A percentile compares a stretch with the other conserved stretches of the same genome.
phyloP scores from a whole-genome alignment of 2,888 invertebrate genomes.

The Hirtodrosophila confusa region DNA sequence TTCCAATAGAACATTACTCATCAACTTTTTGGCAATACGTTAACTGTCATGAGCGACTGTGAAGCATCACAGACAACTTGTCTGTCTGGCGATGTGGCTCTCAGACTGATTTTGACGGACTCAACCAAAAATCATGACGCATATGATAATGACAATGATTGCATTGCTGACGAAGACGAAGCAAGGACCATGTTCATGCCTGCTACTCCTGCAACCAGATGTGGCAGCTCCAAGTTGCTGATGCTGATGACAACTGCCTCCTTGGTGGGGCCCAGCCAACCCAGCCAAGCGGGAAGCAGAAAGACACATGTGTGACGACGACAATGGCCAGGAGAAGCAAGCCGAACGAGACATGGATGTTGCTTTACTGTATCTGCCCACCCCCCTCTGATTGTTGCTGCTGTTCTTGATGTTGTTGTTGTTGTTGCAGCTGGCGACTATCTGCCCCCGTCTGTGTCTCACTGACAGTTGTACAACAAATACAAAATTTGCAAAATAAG shows the following conservation, averaged over 20 bases:
- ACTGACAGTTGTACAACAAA: conserved; percentile 78
- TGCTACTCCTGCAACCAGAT: conserved; percentile 25
- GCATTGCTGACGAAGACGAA: conserved; percentile 44
- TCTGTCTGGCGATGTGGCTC: conserved; percentile 19
- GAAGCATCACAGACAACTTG: conserved; percentile 24
- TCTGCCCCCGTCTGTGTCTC: conserved; percentile 47
- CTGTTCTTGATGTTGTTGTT: no score
- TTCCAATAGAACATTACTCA: background rate
- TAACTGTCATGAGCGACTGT: conserved; percentile 56
- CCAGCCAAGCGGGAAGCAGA: conserved; percentile 53
- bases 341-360: conserved; percentile 60
- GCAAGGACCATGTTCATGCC: conserved; percentile 19
- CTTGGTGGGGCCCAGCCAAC: conserved; percentile 36
- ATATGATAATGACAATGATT: conserved; percentile 76
- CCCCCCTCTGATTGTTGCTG: conserved; percentile 30
- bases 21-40: conserved; percentile 3
- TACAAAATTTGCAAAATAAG: conserved; percentile 78
- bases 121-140: conserved; percentile 66
- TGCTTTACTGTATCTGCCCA: conserved; percentile 57
- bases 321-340: conserved; percentile 38
- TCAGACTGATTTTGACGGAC: conserved; percentile 47
- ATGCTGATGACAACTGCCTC: conserved; percentile 58
- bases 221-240: conserved; percentile 30
- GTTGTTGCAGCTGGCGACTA: conserved; percentile 37
- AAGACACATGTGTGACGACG: conserved; percentile 61